These are phyloP conservation scores for Odontomachus brunneus DNA, from an alignment of 1,140 invertebrate species.

Conservation along the genomic window DNA sequence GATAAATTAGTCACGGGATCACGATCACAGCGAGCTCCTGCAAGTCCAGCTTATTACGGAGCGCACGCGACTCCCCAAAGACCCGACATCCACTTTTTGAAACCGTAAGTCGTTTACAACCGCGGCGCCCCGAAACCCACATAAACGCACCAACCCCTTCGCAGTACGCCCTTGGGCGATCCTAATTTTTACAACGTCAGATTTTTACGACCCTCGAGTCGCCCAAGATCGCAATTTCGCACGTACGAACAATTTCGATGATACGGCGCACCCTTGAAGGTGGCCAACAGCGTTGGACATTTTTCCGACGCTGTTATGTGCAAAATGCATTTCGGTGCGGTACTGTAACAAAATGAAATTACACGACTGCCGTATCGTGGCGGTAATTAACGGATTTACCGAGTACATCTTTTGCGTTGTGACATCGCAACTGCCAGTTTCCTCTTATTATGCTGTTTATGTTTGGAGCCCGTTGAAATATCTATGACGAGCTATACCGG, in stretches of 20 bases:
- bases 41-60: conserved; percentile 20
- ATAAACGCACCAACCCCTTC: conserved; percentile 49
- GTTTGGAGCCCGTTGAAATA: background rate
- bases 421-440: too few relatives aligned
- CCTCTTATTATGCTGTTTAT: background rate
- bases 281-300: background rate
- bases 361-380: background rate
- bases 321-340: too few relatives aligned
- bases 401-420: too few relatives aligned
- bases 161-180: conserved; percentile 50
- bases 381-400: too few relatives aligned
- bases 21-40: background rate
- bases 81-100: conserved; percentile 36
- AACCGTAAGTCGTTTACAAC: conserved; percentile 39
- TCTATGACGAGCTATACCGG: background rate
- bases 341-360: background rate
- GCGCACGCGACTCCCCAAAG: conserved; percentile 6
- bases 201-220: conserved; percentile 59
- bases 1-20: background rate
- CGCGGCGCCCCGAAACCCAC: conserved; percentile 44
- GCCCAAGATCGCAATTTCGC: conserved; percentile 29
- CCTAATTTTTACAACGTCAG: conserved; percentile 67
- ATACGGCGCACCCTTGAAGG: background rate
- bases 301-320: background rate
- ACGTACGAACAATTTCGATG: conserved; percentile 39